Conservation (phyloP, 1,140 invertebrate genomes). For the Artemia franciscana region DNA sequence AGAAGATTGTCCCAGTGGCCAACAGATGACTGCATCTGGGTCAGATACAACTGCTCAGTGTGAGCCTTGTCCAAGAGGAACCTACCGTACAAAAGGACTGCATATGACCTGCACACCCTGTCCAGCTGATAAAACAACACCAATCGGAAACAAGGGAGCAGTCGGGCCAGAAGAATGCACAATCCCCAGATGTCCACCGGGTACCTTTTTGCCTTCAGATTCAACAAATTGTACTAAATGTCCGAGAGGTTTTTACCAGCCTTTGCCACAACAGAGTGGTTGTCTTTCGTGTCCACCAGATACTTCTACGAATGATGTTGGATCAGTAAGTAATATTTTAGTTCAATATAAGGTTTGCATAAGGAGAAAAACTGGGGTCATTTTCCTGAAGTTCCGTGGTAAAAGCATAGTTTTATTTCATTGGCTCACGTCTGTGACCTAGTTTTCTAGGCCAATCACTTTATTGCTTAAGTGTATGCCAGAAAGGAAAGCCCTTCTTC, state of each 20-base stretch:
- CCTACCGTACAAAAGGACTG: slow-evolving; percentile 62
- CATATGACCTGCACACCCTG: slow-evolving; percentile 70
- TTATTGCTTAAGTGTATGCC: too few species aligned
- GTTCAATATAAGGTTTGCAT: slow-evolving; percentile 1
- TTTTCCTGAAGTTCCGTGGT: too few species aligned
- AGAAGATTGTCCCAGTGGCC: slow-evolving; percentile 68
- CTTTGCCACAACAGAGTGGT: slow-evolving; percentile 60
- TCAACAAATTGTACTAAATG: slow-evolving; percentile 65
- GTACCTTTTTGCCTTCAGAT: slow-evolving; percentile 17
- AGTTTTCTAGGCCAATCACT: too few species aligned
- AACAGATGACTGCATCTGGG: slow-evolving; percentile 39
- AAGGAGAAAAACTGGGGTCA: too few species aligned
- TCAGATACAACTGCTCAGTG: slow-evolving; percentile 51
- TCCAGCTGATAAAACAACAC: slow-evolving; percentile 67
- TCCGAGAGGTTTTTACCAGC: slow-evolving; percentile 76
- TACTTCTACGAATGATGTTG: slow-evolving; percentile 60
- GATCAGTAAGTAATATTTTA: slow-evolving; percentile 34
- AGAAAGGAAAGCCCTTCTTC: too few species aligned
- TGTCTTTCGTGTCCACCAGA: slow-evolving; percentile 76
- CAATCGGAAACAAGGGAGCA: slow-evolving; percentile 47
- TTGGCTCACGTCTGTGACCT: too few species aligned
- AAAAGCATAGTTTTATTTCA: too few species aligned
- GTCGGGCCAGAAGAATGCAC: slow-evolving; percentile 58
- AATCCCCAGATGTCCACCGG: slow-evolving; percentile 55
- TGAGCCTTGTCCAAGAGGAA: slow-evolving; percentile 70